These are phyloP conservation scores for Drosophila subsilvestris DNA, from an alignment of 2,888 invertebrate genomes.

Conservation along the genomic window DNA sequence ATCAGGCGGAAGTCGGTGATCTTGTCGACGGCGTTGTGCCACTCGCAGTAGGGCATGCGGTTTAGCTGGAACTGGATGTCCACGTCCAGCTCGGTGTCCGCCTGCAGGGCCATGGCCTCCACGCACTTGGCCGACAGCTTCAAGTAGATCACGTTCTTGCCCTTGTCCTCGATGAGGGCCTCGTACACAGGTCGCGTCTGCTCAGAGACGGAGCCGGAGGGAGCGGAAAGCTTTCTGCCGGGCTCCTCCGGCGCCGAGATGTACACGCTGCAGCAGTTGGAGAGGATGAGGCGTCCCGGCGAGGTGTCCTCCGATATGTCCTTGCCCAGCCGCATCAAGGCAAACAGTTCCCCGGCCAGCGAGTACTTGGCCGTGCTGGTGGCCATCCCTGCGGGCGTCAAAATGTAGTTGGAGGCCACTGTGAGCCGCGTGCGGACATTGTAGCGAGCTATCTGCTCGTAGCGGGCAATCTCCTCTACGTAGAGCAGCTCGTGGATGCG, in stretches of 20 bases:
- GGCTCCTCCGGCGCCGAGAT: constrained; percentile 84
- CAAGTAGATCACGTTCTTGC: constrained; percentile 90
- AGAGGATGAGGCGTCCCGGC: constrained; percentile 90
- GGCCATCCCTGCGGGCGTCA: constrained; percentile 88
- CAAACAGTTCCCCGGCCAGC: constrained; percentile 90
- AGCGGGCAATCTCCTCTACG: constrained; percentile 91
- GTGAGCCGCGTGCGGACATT: constrained; percentile 88
- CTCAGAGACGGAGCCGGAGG: constrained; percentile 60
- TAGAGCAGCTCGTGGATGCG: constrained; percentile 90
- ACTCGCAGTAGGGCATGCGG: constrained; percentile 92
- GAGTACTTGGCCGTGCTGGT: constrained; percentile 91
- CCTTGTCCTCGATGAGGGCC: constrained; percentile 91
- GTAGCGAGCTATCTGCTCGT: constrained; percentile 88
- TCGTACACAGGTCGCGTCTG: constrained; percentile 87
- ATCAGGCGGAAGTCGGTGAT: constrained; percentile 89
- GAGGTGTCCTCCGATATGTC: constrained; percentile 93
- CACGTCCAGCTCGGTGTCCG: constrained; percentile 87
- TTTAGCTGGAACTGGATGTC: constrained; percentile 93
- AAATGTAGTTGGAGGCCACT: constrained; percentile 88
- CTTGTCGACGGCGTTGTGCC: constrained; percentile 92
- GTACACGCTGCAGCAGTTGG: constrained; percentile 90
- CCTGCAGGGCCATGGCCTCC: constrained; percentile 86
- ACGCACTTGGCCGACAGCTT: constrained; percentile 89
- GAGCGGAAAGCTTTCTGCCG: constrained; percentile 8
- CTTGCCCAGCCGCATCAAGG: constrained; percentile 88